Conservation (phyloP, 64 coral and sea anemone species). For the Dendronephthya gigantea region DNA sequence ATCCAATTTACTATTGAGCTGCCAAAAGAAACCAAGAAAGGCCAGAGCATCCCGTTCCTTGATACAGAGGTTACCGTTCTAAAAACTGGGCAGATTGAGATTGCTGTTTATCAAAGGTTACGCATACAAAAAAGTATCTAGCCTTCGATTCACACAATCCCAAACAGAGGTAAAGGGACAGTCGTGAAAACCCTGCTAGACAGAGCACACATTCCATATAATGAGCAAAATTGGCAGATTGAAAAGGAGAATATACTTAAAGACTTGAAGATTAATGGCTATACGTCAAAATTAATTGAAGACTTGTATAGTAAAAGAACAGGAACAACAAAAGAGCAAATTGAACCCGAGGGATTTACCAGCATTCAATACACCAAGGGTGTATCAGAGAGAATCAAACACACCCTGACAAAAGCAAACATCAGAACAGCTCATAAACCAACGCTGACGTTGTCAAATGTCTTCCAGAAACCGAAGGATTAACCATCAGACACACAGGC, state of each 20-base stretch:
- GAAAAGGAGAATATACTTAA: not conserved
- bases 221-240: not conserved
- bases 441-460: not conserved
- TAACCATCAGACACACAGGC: conserved; percentile 8
- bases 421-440: conserved; percentile 28
- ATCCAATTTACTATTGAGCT: conserved; percentile 7
- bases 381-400: conserved; percentile 11
- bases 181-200: not conserved
- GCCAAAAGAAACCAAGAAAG: not conserved
- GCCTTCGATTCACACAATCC: not conserved
- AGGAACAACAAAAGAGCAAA: conserved; percentile 8
- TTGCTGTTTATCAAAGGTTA: conserved; percentile 16
- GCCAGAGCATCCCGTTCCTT: not conserved
- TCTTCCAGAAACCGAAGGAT: conserved; percentile 40
- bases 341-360: no score
- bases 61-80: not conserved
- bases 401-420: not conserved
- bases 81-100: not conserved
- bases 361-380: no score
- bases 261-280: not conserved
- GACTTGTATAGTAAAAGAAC: not conserved
- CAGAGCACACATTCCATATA: not conserved
- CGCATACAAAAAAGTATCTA: not conserved
- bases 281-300: not conserved
- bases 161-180: not conserved